Evolutionary conservation across 2,797 vertebrate genomes (phyloP).

Genomic region (Tinamus major): DNA sequence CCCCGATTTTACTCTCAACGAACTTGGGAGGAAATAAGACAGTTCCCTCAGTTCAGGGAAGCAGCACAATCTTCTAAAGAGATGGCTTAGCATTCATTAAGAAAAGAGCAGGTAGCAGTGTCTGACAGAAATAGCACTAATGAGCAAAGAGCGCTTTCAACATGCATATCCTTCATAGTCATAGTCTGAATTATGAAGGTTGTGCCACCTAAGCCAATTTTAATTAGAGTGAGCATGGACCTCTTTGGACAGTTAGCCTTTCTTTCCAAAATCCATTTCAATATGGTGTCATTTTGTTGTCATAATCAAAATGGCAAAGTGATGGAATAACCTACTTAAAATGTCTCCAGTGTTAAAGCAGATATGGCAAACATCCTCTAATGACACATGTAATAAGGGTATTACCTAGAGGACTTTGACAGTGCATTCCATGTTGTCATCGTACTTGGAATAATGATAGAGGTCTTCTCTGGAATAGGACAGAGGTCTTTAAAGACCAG

Average conservation of each 20-base stretch:
- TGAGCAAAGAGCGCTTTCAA: conserved; percentile 84
- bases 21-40: conserved; percentile 83
- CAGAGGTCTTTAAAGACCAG: conserved; percentile 83
- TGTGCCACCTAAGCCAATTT: conserved; percentile 85
- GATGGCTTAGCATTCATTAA: conserved; percentile 85
- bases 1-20: conserved; percentile 80
- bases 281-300: conserved; percentile 87
- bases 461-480: conserved; percentile 77
- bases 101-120: conserved; percentile 84
- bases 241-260: conserved; percentile 89
- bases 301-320: conserved; percentile 89
- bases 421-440: conserved; percentile 84
- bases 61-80: conserved; percentile 78
- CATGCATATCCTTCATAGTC: conserved; percentile 83
- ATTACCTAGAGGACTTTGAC: conserved; percentile 85
- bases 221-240: conserved; percentile 86
- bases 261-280: conserved; percentile 86
- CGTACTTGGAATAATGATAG: conserved; percentile 80
- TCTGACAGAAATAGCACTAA: conserved; percentile 86
- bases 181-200: conserved; percentile 83
- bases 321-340: conserved; percentile 87
- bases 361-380: conserved; percentile 79
- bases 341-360: conserved; percentile 81
- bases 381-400: conserved; percentile 80
- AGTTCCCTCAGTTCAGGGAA: conserved; percentile 78